Conservation (phyloP, 1,140 invertebrate species). For the Aphis craccivora region DNA sequence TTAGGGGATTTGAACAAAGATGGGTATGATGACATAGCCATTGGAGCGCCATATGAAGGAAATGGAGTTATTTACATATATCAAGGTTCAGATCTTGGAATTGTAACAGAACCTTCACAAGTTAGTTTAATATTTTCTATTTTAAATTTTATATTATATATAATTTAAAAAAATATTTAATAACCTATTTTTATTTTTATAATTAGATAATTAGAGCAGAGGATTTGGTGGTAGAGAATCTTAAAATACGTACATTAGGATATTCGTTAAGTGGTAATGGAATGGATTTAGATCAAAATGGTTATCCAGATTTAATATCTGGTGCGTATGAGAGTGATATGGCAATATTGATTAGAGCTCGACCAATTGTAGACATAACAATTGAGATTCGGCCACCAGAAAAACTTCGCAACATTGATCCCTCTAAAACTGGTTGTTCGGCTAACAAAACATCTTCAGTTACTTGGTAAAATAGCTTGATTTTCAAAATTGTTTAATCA, state of each 20-base stretch:
- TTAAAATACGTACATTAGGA: conserved; percentile 78
- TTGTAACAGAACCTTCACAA: conserved; percentile 79
- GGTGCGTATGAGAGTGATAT: conserved; percentile 85
- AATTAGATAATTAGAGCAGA: conserved; percentile 68
- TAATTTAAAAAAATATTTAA: neutral
- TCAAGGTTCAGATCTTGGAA: conserved; percentile 78
- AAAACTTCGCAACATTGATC: conserved; percentile 80
- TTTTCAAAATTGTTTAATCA: neutral
- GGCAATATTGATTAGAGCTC: conserved; percentile 76
- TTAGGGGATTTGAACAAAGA: conserved; percentile 92
- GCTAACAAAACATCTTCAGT: conserved; percentile 72
- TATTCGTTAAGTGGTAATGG: conserved; percentile 85
- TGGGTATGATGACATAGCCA: conserved; percentile 85
- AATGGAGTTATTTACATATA: conserved; percentile 86
- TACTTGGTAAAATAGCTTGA: conserved; percentile 72
- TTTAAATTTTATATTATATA: neutral
- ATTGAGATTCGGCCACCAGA: conserved; percentile 71
- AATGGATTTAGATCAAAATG: conserved; percentile 88
- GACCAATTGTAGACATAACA: conserved; percentile 85
- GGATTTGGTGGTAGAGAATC: conserved; percentile 62
- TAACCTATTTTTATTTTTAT: conserved; percentile 1
- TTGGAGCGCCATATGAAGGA: conserved; percentile 91
- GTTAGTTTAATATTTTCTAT: conserved; percentile 63
- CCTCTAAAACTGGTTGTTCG: conserved; percentile 75
- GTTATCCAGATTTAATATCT: conserved; percentile 89